Evolutionary conservation across 1,140 invertebrate genomes (phyloP).

Genomic region (Cydia splendana): DNA sequence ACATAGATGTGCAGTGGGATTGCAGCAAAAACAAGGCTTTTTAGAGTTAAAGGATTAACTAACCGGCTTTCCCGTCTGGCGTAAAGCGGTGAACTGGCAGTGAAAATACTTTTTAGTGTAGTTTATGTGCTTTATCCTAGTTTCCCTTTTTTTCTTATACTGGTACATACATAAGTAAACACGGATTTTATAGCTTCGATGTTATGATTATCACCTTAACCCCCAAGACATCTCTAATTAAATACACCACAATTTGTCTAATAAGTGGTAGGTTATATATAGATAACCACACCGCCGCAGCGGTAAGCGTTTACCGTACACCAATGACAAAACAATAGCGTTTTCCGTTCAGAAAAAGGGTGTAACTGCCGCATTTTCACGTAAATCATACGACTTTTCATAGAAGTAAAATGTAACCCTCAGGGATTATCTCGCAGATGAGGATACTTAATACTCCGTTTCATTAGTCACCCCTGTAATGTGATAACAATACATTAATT

Average conservation of each 20-base stretch:
- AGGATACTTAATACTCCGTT: conserved; percentile 42
- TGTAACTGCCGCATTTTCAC: background rate
- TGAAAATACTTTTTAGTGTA: background rate
- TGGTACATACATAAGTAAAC: no score
- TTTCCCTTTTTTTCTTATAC: background rate
- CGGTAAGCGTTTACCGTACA: background rate
- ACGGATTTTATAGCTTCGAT: background rate
- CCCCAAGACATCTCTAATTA: background rate
- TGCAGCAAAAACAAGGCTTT: conserved; percentile 13
- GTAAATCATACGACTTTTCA: conserved; percentile 18
- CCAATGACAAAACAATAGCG: conserved; percentile 4
- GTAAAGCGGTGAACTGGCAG: background rate
- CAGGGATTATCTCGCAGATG: conserved; percentile 39
- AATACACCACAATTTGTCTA: background rate
- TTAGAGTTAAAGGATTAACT: conserved; percentile 18
- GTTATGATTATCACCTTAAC: no score
- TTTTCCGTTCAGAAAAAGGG: background rate
- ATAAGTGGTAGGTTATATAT: background rate
- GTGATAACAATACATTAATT: conserved; percentile 52
- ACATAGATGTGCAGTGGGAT: background rate
- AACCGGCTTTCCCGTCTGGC: background rate
- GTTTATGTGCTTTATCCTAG: background rate
- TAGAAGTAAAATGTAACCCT: conserved; percentile 38
- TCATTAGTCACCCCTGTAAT: conserved; percentile 51
- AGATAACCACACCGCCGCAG: background rate